These are phyloP conservation scores for Ectobius pallidus DNA, from an alignment of 2,888 invertebrate species.

Conservation along the genomic window DNA sequence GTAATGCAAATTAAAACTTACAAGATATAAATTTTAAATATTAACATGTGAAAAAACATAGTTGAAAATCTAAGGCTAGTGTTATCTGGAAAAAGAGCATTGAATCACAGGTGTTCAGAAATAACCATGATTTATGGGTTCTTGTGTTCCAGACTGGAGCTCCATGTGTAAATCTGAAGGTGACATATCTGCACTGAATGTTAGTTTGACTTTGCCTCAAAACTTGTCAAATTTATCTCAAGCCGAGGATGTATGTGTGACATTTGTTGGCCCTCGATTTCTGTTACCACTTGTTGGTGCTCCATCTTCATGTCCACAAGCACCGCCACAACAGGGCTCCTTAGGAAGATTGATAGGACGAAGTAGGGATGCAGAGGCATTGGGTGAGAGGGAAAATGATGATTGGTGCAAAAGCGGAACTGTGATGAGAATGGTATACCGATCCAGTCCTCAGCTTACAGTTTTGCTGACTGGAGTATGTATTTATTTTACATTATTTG, in stretches of 20 bases:
- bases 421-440: slow-evolving; percentile 39
- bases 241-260: slow-evolving; percentile 42
- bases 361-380: slow-evolving; percentile 25
- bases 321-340: not conserved
- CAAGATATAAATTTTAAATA: too few species aligned
- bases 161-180: slow-evolving; percentile 25
- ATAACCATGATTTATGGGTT: too few species aligned
- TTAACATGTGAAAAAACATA: too few species aligned
- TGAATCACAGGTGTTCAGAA: too few species aligned
- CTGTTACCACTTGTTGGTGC: slow-evolving; percentile 37
- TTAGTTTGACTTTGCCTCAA: slow-evolving; percentile 36
- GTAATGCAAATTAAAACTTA: too few species aligned
- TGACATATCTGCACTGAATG: slow-evolving; percentile 21
- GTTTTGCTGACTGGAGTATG: slow-evolving; percentile 41
- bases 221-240: slow-evolving; percentile 36
- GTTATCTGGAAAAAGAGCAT: too few species aligned
- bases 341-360: slow-evolving; percentile 22
- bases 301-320: slow-evolving; percentile 37
- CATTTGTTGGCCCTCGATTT: slow-evolving; percentile 42
- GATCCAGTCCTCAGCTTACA: slow-evolving; percentile 34
- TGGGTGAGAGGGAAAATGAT: slow-evolving; percentile 34
- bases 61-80: too few species aligned
- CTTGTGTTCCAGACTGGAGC: slow-evolving; percentile 39
- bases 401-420: slow-evolving; percentile 42
- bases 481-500: too few species aligned